Percentiles rank a stretch among this genome's conserved stretches.
Evolutionary conservation across 2,888 invertebrate species (phyloP).

Genomic region (Camptogramma bilineatum): DNA sequence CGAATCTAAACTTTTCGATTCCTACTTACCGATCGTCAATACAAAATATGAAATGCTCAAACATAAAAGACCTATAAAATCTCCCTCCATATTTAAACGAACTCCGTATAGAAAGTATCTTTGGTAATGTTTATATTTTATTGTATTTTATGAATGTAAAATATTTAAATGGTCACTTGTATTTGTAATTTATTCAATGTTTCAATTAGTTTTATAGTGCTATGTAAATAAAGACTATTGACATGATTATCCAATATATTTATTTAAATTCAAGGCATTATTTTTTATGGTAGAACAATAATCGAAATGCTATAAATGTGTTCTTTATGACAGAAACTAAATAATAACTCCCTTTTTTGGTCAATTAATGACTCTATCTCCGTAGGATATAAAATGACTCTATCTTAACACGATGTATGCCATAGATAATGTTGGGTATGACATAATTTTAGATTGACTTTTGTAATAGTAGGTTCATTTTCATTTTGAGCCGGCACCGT

Average conservation of each 20-base stretch:
- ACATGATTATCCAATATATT: slow-evolving; percentile 14
- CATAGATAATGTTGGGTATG: neutral
- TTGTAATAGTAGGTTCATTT: no score
- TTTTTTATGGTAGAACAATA: slow-evolving; percentile 11
- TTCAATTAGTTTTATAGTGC: slow-evolving; percentile 27
- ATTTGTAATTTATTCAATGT: slow-evolving; percentile 23
- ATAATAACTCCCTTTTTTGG: slow-evolving; percentile 10
- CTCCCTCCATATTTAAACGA: slow-evolving; percentile 31
- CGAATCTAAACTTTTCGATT: neutral
- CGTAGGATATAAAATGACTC: slow-evolving; percentile 1
- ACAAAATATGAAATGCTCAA: slow-evolving; percentile 27
- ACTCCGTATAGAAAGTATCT: slow-evolving; percentile 22
- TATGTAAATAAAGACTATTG: slow-evolving; percentile 24
- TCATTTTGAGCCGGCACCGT: no score
- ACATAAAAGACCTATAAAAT: slow-evolving; percentile 41
- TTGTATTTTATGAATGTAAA: slow-evolving; percentile 14
- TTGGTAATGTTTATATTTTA: slow-evolving; percentile 24
- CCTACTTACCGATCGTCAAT: slow-evolving; percentile 24
- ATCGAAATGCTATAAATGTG: slow-evolving; percentile 12
- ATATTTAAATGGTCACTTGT: slow-evolving; percentile 23
- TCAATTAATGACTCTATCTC: slow-evolving; percentile 12
- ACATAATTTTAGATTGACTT: no score
- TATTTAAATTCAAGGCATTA: slow-evolving; percentile 9
- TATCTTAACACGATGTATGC: neutral
- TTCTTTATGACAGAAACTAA: slow-evolving; percentile 8